Base-by-base conservation (phyloP, 2,113 vertebrate genomes). In the Oostethus manadensis region DNA sequence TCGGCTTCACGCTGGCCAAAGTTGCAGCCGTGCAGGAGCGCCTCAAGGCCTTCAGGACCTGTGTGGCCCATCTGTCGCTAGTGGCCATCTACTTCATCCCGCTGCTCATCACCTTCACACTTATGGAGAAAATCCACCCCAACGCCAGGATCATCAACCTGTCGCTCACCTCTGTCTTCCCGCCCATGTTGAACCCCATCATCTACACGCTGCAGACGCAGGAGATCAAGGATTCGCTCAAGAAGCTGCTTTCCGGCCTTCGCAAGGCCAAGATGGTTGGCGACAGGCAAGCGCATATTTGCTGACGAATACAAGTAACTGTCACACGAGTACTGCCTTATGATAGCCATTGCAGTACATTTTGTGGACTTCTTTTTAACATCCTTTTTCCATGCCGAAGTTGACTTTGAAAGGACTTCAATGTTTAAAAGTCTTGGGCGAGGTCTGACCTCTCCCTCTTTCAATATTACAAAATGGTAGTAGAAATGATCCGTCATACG, bases 121-220 rank as follows among this genome's bases (percentile, higher is more conserved):
- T 64, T 18, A 56, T 72, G 68, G 73, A 55, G 57, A 73, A 51
- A 6, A 79, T 83, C 21, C 20, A 76, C 5, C 64, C 71, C 16
- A 84, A 89, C 35, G 33, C 43, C 45, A 70, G 88, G 35, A 88
- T 89, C 47, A 70, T 90, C 33, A 88, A 83, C 51, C 58, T 79
- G 45, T 86, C 87, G n/a, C 48, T 90, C 42, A 76, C 87, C 11
- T 77, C 73, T 0, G 48, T 84, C 9, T 55, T 84, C 48, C 80
- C 82, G 18, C 79, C 84, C 2, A 70, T 79, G 77, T 56, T 86
- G 42, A 86, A 86, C 44, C 84, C 82, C 13, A 82, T 86, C 18
- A 76, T 86, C 59, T 86, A 86, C 71, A 82, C 83, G 51, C 64
- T 86, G 3, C 80, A 84, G 66, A 86, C 84, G 9, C 60, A 79